phyloP scores from a whole-genome alignment of 2,113 vertebrate genomes.

The Penelope pileata region DNA sequence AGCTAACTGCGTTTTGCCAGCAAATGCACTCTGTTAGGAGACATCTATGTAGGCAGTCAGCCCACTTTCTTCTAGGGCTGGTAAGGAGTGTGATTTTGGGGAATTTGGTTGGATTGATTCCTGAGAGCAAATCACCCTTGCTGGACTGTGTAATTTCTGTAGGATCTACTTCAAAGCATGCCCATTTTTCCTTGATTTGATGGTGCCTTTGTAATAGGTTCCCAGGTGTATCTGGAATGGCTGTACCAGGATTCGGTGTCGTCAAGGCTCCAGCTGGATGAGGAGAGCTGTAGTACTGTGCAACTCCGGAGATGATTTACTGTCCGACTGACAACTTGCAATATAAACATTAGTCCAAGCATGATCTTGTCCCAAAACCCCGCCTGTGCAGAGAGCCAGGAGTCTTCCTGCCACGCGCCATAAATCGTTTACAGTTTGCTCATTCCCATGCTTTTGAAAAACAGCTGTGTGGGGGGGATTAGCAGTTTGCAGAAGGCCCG shows the following conservation, averaged over 20 bases:
- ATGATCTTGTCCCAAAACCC: constrained; percentile 73
- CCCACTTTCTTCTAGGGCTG: neutral
- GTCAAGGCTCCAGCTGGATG: neutral
- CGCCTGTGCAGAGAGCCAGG: constrained; percentile 69
- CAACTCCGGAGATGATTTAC: constrained; percentile 59
- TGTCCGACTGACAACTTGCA: constrained; percentile 70
- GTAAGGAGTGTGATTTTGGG: neutral
- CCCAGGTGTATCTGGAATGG: neutral
- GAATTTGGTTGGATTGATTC: neutral
- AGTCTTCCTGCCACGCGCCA: constrained; percentile 80
- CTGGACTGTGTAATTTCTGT: neutral
- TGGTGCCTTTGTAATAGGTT: neutral
- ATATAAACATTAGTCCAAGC: constrained; percentile 74
- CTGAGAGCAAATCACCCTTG: neutral
- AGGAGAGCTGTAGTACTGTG: neutral
- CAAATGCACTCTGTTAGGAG: neutral
- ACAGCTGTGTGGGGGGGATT: constrained; percentile 75
- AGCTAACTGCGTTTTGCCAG: neutral
- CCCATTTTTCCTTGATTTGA: neutral
- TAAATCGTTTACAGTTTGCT: constrained; percentile 79
- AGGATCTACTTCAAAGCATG: neutral
- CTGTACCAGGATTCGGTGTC: neutral
- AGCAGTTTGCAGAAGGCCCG: constrained; percentile 71
- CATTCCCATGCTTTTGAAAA: constrained; percentile 52
- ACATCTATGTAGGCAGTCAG: neutral